A percentile compares a stretch with the other conserved stretches of the same genome.
Conservation (phyloP, 30 jellyfish, hydroid and myxozoan species). For the Hydra vulgaris region DNA sequence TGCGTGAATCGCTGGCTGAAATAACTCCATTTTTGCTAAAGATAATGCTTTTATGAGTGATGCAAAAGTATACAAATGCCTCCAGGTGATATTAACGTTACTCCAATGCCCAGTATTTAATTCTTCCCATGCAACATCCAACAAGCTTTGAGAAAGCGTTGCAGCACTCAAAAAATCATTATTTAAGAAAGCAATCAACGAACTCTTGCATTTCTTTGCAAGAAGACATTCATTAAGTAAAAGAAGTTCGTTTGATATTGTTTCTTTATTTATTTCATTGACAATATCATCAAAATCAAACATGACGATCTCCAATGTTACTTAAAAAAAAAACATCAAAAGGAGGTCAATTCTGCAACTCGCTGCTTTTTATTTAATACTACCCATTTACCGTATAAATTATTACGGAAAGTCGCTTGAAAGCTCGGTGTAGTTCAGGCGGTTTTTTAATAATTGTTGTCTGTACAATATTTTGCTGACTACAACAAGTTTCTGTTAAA, state of each 20-base stretch:
- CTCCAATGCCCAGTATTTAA: slow-evolving; percentile 89
- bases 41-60: slow-evolving; percentile 44
- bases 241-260: neutral
- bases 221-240: neutral
- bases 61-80: slow-evolving; percentile 61
- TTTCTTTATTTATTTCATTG: neutral
- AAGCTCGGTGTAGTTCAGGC: too few relatives aligned
- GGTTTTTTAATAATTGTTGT: too few relatives aligned
- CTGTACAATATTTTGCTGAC: too few relatives aligned
- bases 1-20: slow-evolving; percentile 22
- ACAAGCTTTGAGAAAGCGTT: slow-evolving; percentile 20
- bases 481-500: too few relatives aligned
- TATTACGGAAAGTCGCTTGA: too few relatives aligned
- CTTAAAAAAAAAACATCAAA: too few relatives aligned
- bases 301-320: too few relatives aligned
- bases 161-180: slow-evolving; percentile 18
- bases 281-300: neutral
- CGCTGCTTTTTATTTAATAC: too few relatives aligned
- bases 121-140: slow-evolving; percentile 79
- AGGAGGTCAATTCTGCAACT: too few relatives aligned
- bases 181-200: slow-evolving; percentile 10
- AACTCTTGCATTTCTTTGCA: neutral
- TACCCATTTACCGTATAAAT: too few relatives aligned
- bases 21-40: slow-evolving; percentile 13
- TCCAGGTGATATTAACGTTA: slow-evolving; percentile 56